Conservation (phyloP, 2,113 vertebrate genomes). For the Orthochromis indermauri region DNA sequence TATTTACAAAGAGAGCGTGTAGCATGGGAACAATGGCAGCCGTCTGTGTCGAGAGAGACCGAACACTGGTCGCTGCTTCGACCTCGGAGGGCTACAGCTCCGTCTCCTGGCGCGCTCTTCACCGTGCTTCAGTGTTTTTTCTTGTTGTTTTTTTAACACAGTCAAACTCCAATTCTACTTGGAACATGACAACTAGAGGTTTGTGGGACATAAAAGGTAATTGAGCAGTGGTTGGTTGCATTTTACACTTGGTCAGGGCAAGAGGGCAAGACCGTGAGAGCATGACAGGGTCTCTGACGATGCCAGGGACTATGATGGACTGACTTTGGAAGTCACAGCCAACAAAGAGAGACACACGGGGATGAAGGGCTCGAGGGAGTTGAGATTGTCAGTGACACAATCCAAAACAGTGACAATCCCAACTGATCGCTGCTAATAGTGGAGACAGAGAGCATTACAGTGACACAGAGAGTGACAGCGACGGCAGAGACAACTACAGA, state of each 20-base stretch:
- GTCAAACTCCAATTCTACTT: not conserved
- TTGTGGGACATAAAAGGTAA: not conserved
- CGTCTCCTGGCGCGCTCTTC: fast-evolving
- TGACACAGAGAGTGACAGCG: not conserved
- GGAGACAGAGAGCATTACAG: not conserved
- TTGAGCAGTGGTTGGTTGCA: not conserved
- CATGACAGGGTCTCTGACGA: not conserved
- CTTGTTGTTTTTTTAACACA: not conserved
- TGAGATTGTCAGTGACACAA: not conserved
- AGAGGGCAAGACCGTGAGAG: not conserved
- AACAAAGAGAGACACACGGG: not conserved
- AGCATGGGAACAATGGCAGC: not conserved
- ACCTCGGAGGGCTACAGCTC: not conserved
- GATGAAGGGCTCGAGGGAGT: not conserved
- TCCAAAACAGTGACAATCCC: not conserved
- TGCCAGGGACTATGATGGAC: not conserved
- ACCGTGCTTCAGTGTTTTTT: not conserved
- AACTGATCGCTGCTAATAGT: not conserved
- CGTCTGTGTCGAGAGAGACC: not conserved
- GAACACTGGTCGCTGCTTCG: not conserved
- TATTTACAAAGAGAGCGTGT: not conserved
- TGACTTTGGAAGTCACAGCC: not conserved
- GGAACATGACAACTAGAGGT: not conserved
- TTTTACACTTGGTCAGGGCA: not conserved
- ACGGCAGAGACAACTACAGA: not conserved